Percentiles rank a stretch among this genome's conserved stretches.
Evolutionary conservation across 35 echinoderm and acorn worm genomes (phyloP).

Genomic region (Anneissia japonica): DNA sequence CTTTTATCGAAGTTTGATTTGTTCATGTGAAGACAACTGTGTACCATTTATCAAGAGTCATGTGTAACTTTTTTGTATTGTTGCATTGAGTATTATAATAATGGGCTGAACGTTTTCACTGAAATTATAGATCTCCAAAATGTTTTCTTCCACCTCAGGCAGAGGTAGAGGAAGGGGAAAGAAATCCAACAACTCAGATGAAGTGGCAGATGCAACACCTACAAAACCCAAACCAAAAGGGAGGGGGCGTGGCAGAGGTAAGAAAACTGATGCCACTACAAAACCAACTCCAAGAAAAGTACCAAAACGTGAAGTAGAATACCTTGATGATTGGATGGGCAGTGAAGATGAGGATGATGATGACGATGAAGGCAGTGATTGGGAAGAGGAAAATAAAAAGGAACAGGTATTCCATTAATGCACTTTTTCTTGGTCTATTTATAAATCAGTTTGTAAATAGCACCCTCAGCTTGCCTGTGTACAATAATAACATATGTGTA

Average conservation of each 20-base stretch:
- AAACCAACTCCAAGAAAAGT: not conserved
- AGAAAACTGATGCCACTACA: not conserved
- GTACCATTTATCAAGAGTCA: too few relatives aligned
- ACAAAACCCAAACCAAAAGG: not conserved
- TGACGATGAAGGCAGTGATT: conserved; percentile 16
- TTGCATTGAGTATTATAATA: too few relatives aligned
- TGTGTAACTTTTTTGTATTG: too few relatives aligned
- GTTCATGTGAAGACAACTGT: too few relatives aligned
- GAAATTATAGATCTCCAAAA: not conserved
- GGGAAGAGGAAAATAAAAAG: conserved; percentile 7
- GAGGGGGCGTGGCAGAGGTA: not conserved
- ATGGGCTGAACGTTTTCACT: too few relatives aligned
- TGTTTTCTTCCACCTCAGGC: not conserved
- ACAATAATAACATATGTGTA: too few relatives aligned
- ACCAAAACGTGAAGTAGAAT: conserved; percentile 1
- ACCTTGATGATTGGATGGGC: conserved; percentile 8
- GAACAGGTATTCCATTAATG: not conserved
- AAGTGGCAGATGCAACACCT: not conserved
- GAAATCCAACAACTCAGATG: not conserved
- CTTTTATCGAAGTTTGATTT: too few relatives aligned
- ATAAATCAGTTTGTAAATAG: too few relatives aligned
- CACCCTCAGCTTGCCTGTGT: too few relatives aligned
- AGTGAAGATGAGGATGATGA: conserved; percentile 14
- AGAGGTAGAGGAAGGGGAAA: not conserved
- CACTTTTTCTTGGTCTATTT: too few relatives aligned